phyloP scores from a whole-genome alignment of 2,888 invertebrate species.

The Antheraea assamensis region DNA sequence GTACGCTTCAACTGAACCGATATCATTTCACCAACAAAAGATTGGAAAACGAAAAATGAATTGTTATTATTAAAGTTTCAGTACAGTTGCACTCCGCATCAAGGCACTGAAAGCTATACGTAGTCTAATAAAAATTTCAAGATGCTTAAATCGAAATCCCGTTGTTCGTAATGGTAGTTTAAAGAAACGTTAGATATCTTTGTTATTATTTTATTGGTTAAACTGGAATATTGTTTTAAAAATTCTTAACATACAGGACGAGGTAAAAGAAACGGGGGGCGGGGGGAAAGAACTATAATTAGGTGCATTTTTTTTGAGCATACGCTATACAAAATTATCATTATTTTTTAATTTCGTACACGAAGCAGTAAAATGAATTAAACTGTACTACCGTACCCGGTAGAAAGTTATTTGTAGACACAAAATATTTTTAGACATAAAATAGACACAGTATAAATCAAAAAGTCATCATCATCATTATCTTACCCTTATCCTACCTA shows the following conservation, averaged over 20 bases:
- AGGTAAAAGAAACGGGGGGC: too few species aligned
- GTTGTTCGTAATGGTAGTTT: conserved; percentile 41
- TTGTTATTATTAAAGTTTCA: conserved; percentile 38
- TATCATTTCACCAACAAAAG: conserved; percentile 34
- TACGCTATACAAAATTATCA: too few species aligned
- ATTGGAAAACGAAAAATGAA: conserved; percentile 37
- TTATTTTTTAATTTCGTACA: not conserved
- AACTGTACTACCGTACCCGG: not conserved
- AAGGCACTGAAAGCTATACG: conserved; percentile 29
- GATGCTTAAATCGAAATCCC: conserved; percentile 52
- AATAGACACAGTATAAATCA: not conserved
- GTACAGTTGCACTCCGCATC: conserved; percentile 26
- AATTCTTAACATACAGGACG: not conserved
- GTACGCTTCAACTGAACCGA: conserved; percentile 28
- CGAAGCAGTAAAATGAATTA: not conserved
- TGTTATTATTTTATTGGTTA: conserved; percentile 38
- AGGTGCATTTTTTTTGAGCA: too few species aligned
- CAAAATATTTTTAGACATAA: not conserved
- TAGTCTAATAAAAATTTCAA: conserved; percentile 52
- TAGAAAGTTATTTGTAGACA: not conserved
- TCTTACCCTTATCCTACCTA: too few species aligned
- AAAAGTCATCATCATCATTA: not conserved
- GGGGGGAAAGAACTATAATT: too few species aligned
- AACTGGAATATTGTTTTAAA: conserved; percentile 30
- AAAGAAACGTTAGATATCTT: conserved; percentile 39